Evolutionary conservation across 2,888 invertebrate genomes (phyloP), one percentile per base, ranked within the genome.

Genomic region (Heterodera filipjevi): DNA sequence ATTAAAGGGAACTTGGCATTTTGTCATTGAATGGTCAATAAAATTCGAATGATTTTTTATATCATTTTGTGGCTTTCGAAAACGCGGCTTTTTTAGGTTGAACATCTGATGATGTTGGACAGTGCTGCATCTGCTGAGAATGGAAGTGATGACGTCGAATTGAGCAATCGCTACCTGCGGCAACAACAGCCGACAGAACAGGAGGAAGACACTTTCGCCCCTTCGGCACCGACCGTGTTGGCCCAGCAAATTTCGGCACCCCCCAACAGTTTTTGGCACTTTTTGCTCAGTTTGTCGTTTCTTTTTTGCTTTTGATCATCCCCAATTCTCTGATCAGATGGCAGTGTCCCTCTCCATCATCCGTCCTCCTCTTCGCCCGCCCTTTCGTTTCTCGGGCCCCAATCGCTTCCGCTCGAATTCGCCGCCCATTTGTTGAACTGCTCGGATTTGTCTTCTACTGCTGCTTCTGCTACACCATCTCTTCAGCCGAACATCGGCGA

Each of bases 201-300:
- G 27, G n/a, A 8, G 59, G 59, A 59, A n/a, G 59, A 6, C 59
- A n/a, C 59, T 22, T 59, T 59, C 10, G 8, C 59, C 27, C 10
- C 27, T 27, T 59, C 22, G n/a, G 8, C 59, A 59, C 59, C 27
- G 27, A n/a, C 39, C n/a, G n/a, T n/a, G 39, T 0, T 59, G 59
- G 59, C 2, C n/a, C 59, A 27, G 10, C 59, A 59, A n/a, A n/a
- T n/a, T 22, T 22, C 59, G n/a, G 27, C 59, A 27, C 59, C 59
- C 8, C 59, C 59, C 3, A 27, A 8, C 59, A 22, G 10, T 68
- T 68, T 68, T 8, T 35, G 32, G 68, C 68, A 68, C 68, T 68
- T 68, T 35, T 68, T 68, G 68, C 68, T 68, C 68, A 68, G 68
- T 68, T 30, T 12, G 68, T n/a, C 59, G 10, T 59, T 27, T 19